A percentile compares a stretch with the other conserved stretches of the same genome.
Evolutionary conservation across 2,113 vertebrate species (phyloP).

Genomic region (Alexandromys fortis): DNA sequence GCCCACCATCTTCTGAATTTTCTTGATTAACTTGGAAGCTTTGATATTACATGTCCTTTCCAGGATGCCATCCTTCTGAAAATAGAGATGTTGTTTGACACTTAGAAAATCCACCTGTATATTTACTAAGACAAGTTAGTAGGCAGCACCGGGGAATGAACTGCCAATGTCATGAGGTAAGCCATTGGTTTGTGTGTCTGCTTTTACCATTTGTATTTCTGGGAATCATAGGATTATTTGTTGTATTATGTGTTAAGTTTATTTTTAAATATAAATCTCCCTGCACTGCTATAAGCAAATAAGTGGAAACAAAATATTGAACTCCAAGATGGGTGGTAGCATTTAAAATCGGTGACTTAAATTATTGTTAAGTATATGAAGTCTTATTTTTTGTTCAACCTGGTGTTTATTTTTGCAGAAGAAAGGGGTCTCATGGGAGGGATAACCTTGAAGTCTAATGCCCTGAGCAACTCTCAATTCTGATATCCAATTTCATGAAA

Average conservation of each 20-base stretch:
- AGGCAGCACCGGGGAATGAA: background rate
- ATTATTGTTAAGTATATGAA: constrained; percentile 21
- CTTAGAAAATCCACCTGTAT: background rate
- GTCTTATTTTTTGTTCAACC: constrained; percentile 26
- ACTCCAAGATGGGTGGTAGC: background rate
- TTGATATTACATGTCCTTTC: background rate
- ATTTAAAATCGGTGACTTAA: constrained; percentile 50
- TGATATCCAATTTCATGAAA: background rate
- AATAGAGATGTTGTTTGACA: background rate
- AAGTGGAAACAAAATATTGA: background rate
- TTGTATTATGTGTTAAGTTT: background rate
- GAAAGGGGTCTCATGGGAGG: constrained; percentile 48
- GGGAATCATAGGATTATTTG: background rate
- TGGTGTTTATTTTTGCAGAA: constrained; percentile 51
- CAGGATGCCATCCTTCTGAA: background rate
- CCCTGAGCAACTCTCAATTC: background rate
- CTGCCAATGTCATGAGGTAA: too few relatives aligned
- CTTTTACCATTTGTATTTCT: background rate
- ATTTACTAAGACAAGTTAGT: background rate
- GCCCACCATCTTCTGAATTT: background rate
- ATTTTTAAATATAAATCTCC: background rate
- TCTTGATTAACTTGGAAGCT: background rate
- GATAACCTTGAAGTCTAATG: background rate
- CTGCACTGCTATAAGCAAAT: constrained; percentile 23
- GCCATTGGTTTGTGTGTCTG: background rate